Conservation (phyloP, 2,888 invertebrate species). For the Heteropelma amictum region DNA sequence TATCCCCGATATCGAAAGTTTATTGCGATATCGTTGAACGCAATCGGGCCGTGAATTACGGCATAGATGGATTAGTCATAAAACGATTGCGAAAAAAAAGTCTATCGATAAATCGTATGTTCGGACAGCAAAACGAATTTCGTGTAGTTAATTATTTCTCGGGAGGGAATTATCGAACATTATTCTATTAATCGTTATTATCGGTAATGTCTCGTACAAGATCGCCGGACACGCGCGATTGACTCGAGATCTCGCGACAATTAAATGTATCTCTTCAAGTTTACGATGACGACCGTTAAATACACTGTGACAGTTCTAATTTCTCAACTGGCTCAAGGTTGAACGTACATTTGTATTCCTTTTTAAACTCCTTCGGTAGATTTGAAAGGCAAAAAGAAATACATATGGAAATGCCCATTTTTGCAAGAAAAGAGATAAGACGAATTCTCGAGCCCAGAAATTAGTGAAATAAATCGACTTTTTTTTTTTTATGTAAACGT, state of each 20-base stretch:
- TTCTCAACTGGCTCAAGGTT: constrained; percentile 34
- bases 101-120: neutral
- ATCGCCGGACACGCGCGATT: neutral
- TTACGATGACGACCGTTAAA: constrained; percentile 14
- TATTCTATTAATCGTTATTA: neutral
- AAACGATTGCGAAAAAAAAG: neutral
- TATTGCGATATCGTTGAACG: constrained; percentile 42
- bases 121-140: neutral
- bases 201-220: neutral
- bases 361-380: too few relatives aligned
- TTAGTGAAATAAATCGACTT: neutral
- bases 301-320: constrained; percentile 15
- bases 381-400: too few relatives aligned
- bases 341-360: neutral
- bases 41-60: neutral
- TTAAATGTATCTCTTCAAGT: constrained; percentile 22
- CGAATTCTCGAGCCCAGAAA: too few relatives aligned
- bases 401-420: too few relatives aligned
- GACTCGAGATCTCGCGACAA: constrained; percentile 22
- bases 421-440: too few relatives aligned
- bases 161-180: neutral
- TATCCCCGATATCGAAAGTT: constrained; percentile 45
- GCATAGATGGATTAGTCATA: constrained; percentile 13
- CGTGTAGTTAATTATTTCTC: too few relatives aligned
- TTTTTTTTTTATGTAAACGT: too few relatives aligned